Base-by-base conservation (phyloP, 2,888 invertebrate species). In the Graphium colonna region DNA sequence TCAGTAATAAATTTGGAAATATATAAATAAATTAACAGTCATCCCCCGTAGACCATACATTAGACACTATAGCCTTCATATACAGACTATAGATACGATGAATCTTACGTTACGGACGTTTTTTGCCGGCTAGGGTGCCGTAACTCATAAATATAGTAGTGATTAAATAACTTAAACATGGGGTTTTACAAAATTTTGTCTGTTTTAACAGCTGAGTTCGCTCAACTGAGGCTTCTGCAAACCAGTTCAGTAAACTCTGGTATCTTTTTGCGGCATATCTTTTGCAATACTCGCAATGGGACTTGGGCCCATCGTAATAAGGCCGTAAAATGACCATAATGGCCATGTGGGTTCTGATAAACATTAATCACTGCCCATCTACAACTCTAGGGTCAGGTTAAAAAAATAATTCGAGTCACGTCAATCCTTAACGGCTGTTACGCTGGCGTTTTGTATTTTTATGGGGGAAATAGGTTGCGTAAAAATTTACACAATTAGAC, bases 321-420 rank as follows among this genome's bases (percentile, higher is more conserved):
- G 31, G 26, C 16, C 49, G 44, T 49, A 54, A 49, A 52, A 43
- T 54, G 53, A 44, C 43, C 53, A 49, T 40, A 40, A 39, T 43
- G 1, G 38, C 39, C n/a, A 40, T 47, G 43, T 44, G 21, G 12
- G 21, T 39, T 49, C 21, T 54, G 49, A 49, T 49, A 54, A 54
- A 31, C 39, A 49, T 36, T 54, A 54, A 54, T 54, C 53, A 44
- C 53, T 12, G 12, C 18, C n/a, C 16, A 49, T 53, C 53, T 45
- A 53, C 31, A 21, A 8, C 15, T 39, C 38, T 53, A 39, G 48
- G 38, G 48, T 40, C 49, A 44, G 49, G 31, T 16, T 38, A 12
- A 39, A 44, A 31, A 21, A 53, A 43, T 10, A 33, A 53, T 53
- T 49, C 53, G 15, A 49, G 53, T 53, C 53, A 53, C 53, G 53